Evolutionary conservation across 2,888 invertebrate species (phyloP).

Genomic region (Electrophaes corylata): DNA sequence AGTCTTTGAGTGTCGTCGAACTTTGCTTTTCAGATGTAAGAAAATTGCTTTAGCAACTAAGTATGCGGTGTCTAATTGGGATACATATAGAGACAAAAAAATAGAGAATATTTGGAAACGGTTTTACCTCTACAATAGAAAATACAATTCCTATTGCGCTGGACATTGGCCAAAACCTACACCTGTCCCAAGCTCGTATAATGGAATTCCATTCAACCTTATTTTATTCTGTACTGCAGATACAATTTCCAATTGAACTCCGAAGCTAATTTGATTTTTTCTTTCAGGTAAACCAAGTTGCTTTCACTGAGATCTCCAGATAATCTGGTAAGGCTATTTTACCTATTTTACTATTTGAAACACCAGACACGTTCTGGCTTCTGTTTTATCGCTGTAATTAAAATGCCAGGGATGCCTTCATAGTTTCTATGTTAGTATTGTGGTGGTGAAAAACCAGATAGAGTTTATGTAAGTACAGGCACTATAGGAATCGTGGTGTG

Average conservation of each 20-base stretch:
- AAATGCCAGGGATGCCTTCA: background rate
- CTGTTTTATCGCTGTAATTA: conserved; percentile 3
- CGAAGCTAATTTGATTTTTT: conserved; percentile 21
- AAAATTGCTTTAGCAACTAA: background rate
- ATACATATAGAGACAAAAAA: background rate
- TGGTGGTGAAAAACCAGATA: background rate
- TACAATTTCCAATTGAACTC: conserved; percentile 6
- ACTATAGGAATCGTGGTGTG: background rate
- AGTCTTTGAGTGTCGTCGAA: conserved; percentile 4
- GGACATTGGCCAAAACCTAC: conserved; percentile 17
- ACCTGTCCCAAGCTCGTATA: conserved; percentile 17
- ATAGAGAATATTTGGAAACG: background rate
- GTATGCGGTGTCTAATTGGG: background rate
- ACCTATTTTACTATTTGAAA: background rate
- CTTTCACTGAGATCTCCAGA: background rate
- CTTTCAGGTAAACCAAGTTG: conserved; percentile 23
- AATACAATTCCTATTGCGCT: conserved; percentile 15
- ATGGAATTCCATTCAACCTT: conserved; percentile 8
- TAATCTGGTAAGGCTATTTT: conserved; percentile 17
- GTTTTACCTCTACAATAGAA: background rate
- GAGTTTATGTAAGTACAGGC: background rate
- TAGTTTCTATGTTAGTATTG: background rate
- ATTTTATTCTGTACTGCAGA: conserved; percentile 13
- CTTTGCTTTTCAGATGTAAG: conserved; percentile 9
- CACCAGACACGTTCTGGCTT: conserved; percentile 1